Evolutionary conservation across 1,140 invertebrate genomes (phyloP).

Genomic region (Portunus trituberculatus): DNA sequence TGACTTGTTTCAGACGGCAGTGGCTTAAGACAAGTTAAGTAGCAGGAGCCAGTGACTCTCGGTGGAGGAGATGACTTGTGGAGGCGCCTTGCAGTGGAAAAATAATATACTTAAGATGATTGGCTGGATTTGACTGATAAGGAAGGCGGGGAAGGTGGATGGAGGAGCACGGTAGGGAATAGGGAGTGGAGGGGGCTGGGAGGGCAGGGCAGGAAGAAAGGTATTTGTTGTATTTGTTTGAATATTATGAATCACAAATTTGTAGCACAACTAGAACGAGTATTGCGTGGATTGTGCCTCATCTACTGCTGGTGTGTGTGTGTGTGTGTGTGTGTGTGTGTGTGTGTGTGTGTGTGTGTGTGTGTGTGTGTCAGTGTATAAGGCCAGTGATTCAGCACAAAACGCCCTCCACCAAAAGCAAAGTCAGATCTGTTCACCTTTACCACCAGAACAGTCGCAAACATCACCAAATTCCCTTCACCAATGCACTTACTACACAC

Average conservation of each 20-base stretch:
- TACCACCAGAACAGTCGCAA: background rate
- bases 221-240: too few species aligned
- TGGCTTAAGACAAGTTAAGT: background rate
- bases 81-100: background rate
- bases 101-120: too few species aligned
- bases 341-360: conserved; percentile 17
- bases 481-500: background rate
- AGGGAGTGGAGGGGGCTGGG: too few species aligned
- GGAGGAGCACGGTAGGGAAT: too few species aligned
- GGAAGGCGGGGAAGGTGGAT: too few species aligned
- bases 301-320: background rate
- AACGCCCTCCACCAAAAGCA: background rate
- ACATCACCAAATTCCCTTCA: too few species aligned
- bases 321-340: conserved; percentile 10
- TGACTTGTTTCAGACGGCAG: background rate
- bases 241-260: too few species aligned
- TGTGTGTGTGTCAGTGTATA: background rate
- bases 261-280: too few species aligned
- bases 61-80: background rate
- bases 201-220: too few species aligned
- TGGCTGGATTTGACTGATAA: too few species aligned
- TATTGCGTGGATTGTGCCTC: too few species aligned
- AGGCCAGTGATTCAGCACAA: too few species aligned
- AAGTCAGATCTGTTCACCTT: background rate
- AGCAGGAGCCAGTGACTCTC: background rate